phyloP scores from a whole-genome alignment of 64 coral and sea anemone genomes.

The Catalaphyllia jardinei region DNA sequence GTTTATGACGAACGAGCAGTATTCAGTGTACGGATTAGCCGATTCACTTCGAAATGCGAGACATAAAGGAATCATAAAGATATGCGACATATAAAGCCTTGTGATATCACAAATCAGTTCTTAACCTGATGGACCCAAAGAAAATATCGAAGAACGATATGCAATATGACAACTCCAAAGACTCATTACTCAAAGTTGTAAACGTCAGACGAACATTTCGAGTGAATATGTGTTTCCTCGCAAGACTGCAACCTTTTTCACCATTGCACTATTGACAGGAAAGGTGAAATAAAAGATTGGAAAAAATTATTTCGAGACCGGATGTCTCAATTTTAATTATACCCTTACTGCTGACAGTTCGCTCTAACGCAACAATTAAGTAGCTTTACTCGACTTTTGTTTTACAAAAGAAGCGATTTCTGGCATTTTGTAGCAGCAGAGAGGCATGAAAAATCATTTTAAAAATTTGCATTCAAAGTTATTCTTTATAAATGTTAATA shows the following conservation, averaged over 20 bases:
- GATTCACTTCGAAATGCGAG: no score
- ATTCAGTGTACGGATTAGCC: no score
- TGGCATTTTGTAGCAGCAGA: slow-evolving; percentile 14
- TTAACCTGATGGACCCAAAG: no score
- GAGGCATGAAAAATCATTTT: not conserved
- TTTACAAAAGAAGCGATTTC: slow-evolving; percentile 2
- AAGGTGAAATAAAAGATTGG: not conserved
- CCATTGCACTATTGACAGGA: not conserved
- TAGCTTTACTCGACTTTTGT: slow-evolving; percentile 13
- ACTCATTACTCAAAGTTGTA: no score
- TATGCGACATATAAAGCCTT: no score
- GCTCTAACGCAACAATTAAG: not conserved
- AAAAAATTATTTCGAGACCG: not conserved
- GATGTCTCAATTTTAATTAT: not conserved
- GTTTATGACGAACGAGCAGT: no score
- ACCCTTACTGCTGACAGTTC: not conserved
- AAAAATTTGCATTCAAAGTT: slow-evolving; percentile 38
- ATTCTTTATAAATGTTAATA: not conserved
- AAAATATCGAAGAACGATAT: no score
- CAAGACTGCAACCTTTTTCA: not conserved
- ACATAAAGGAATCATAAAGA: no score
- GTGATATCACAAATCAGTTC: no score
- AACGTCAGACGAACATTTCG: not conserved
- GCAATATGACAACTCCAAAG: no score
- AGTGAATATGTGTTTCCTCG: not conserved